These are phyloP conservation scores for Amphiprion percula DNA, from an alignment of 2,113 vertebrate species.

Conservation along the genomic window DNA sequence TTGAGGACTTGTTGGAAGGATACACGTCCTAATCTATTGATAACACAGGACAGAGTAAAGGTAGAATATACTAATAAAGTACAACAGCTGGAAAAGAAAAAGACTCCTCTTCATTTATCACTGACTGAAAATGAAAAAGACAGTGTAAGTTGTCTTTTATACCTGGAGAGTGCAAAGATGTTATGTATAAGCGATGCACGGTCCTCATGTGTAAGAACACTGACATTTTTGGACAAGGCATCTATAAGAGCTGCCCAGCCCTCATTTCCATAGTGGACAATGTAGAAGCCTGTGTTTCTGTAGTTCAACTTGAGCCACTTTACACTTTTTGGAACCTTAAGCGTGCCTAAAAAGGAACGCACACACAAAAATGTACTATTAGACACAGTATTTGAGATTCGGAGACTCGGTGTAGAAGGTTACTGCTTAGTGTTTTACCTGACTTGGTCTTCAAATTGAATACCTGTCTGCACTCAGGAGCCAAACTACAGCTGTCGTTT, in stretches of 20 bases:
- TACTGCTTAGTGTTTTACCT: conserved; percentile 80
- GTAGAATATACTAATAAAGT: not conserved
- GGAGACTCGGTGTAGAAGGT: conserved; percentile 3
- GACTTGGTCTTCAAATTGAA: conserved; percentile 88
- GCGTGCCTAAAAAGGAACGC: conserved; percentile 76
- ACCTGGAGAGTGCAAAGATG: conserved; percentile 93
- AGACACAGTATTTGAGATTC: not conserved
- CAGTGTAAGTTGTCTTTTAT: conserved; percentile 24
- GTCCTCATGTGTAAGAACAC: conserved; percentile 88
- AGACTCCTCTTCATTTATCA: not conserved
- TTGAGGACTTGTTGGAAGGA: conserved; percentile 86
- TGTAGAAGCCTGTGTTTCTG: conserved; percentile 91
- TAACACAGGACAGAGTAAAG: conserved; percentile 17
- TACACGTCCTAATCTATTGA: conserved; percentile 88
- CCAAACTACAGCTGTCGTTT: conserved; percentile 85
- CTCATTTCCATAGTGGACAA: conserved; percentile 89
- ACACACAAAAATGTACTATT: not conserved
- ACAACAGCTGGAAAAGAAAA: not conserved
- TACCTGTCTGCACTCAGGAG: conserved; percentile 76
- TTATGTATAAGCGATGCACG: conserved; percentile 92
- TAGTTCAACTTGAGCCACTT: conserved; percentile 95
- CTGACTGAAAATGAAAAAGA: not conserved
- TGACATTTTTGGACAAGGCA: conserved; percentile 83
- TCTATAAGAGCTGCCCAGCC: conserved; percentile 86
- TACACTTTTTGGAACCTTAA: conserved; percentile 86